Base-by-base conservation (phyloP, 2,888 invertebrate species). In the Calameuta idolon region DNA sequence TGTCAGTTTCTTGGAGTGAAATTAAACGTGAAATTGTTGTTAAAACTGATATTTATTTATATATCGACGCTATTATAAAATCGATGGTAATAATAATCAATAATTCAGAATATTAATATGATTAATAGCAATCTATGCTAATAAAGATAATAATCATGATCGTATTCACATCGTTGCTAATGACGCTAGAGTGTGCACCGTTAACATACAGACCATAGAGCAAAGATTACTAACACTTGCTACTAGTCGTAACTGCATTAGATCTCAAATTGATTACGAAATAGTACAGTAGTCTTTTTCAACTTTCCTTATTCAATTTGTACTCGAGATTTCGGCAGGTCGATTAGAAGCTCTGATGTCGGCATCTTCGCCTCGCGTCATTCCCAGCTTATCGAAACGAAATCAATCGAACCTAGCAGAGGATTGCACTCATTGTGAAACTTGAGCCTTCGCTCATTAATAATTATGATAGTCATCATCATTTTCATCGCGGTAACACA, bases 1-100 rank as follows among this genome's bases (percentile, higher is more conserved):
- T 2, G 23, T 55, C 0, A 55, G 9, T 55, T 55, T 5, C 15
- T 15, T 15, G 1, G 40, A 40, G 40, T 15, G 15, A 40, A 40
- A 40, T 15, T 15, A 5, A 55, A 23, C 9, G 23, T 23, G 1
- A 9, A 55, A 23, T 23, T 71, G 71, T 34, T 71, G 71, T 71
- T 71, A 71, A 71, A 71, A 31, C 34, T 71, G 71, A 71, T 71
- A 71, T 71, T 71, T 71, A 71, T 71, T 71, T 71, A 23, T 34
- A 4, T 71, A 71, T 71, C 12, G 33, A 34, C 31, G 30, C 12
- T 71, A 71, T 31, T 55, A 55, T 55, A 55, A 55, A 55, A 55
- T 23, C 55, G 55, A 55, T 55, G 55, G 9, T 55, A 15, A 34
- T 71, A 71, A 30, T 71, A 71, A 71, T 34, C 71, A 33, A 33